These are phyloP conservation scores for Sander vitreus DNA, from an alignment of 2,113 vertebrate genomes.

Conservation along the genomic window DNA sequence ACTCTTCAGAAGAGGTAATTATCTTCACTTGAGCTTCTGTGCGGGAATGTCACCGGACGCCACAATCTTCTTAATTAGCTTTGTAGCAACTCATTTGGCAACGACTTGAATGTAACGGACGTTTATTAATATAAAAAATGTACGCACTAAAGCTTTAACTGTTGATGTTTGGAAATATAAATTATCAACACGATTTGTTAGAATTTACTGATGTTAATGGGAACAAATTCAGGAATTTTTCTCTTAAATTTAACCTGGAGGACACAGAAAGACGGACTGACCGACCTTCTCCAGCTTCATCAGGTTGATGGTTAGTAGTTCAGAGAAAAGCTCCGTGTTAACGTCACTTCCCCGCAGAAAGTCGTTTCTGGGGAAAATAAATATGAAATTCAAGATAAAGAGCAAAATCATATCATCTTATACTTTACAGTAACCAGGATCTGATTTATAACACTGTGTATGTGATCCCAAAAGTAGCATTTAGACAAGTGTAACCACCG, in stretches of 20 bases:
- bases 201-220: neutral
- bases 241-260: neutral
- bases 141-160: no score
- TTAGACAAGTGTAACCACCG: no score
- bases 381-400: no score
- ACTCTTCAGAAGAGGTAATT: no score
- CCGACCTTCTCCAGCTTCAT: slow-evolving; percentile 94
- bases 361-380: slow-evolving; percentile 38
- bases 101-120: no score
- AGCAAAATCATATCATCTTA: neutral
- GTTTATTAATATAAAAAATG: no score
- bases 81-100: no score
- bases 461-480: no score
- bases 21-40: no score
- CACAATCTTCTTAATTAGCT: no score
- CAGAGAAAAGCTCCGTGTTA: slow-evolving; percentile 88
- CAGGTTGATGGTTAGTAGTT: slow-evolving; percentile 89
- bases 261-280: neutral
- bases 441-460: neutral
- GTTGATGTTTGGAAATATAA: no score
- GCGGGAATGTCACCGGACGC: no score
- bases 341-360: slow-evolving; percentile 52
- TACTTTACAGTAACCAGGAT: neutral
- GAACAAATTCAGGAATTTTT: neutral
- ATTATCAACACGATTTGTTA: neutral